Evolutionary conservation across 2,113 vertebrate species (phyloP), one percentile per base, ranked within the genome.

Genomic region (Tichodroma muraria): DNA sequence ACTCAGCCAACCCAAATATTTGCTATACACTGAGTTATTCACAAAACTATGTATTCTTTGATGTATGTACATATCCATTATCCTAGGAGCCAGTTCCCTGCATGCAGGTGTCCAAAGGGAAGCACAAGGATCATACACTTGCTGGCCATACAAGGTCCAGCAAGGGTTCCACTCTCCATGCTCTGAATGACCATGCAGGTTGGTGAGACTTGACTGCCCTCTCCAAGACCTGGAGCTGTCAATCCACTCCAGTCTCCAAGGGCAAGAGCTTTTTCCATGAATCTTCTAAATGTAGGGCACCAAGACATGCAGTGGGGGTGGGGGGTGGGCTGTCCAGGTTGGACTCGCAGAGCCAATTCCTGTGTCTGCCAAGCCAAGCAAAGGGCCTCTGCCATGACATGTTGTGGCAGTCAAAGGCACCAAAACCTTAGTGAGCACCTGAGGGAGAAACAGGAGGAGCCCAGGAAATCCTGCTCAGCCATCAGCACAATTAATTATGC

Each of bases 341-440:
- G 30, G 57, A 8, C 10, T 25, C 61, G 11, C 3, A 1, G 13
- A n/a, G 63, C 13, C 16, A 15, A 11, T 23, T 47, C 17, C 11
- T 0, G 2, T 10, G 5, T 24, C 59, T 73, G 9, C 0, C 27
- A 10, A 2, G 38, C 20, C 28, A 37, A 38, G 56, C 37, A 37
- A 31, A 45, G 38, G 18, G 23, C 18, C 16, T 47, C 6, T 2
- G 24, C 4, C 8, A 13, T 33, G 8, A 11, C 23, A 25, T 0
- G 9, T 49, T 9, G 10, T 8, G 68, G 35, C 7, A 13, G 30
- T 12, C 60, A 45, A 20, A 30, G 33, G 23, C 68, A 52, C 13
- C 54, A 24, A 6, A 30, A 35, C 22, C 16, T 16, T 6, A 4
- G 22, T 28, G 44, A 30, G 3, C 10, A 33, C 2, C 21, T 15